Evolutionary conservation across 1,140 invertebrate genomes (phyloP).

Genomic region (Penaeus indicus): DNA sequence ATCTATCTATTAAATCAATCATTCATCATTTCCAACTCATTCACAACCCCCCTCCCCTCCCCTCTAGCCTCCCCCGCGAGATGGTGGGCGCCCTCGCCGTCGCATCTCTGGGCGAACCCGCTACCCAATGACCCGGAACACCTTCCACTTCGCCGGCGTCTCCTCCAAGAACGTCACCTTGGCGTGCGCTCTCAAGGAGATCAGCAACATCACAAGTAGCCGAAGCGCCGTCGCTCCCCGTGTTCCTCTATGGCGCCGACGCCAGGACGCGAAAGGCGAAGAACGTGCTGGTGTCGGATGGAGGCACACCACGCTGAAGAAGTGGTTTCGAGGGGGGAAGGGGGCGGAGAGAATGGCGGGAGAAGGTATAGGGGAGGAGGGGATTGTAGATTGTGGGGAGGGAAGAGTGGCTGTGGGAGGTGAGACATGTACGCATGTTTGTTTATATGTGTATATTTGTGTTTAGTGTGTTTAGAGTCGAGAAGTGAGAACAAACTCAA

Average conservation of each 20-base stretch:
- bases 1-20: too few species aligned
- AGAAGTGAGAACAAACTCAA: too few species aligned
- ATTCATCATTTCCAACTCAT: too few species aligned
- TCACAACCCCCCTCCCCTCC: background rate
- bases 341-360: too few species aligned
- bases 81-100: conserved; percentile 99
- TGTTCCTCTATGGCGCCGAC: conserved; percentile 94
- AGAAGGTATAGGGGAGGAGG: too few species aligned
- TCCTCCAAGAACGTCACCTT: conserved; percentile 99
- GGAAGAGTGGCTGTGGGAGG: too few species aligned
- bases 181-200: conserved; percentile 94
- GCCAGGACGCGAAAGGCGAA: conserved; percentile 98
- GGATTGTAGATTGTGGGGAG: too few species aligned
- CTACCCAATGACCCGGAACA: conserved; percentile 99
- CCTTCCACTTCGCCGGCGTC: conserved; percentile 99
- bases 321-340: conserved; percentile 73
- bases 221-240: conserved; percentile 99
- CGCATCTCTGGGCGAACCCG: conserved; percentile 99
- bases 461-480: too few species aligned
- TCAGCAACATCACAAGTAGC: conserved; percentile 99
- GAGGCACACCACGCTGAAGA: conserved; percentile 98
- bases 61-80: conserved; percentile 84
- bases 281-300: conserved; percentile 95
- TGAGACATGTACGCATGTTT: too few species aligned
- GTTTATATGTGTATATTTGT: too few species aligned